phyloP scores from a whole-genome alignment of 2,888 invertebrate species.

The Panorpa germanica region DNA sequence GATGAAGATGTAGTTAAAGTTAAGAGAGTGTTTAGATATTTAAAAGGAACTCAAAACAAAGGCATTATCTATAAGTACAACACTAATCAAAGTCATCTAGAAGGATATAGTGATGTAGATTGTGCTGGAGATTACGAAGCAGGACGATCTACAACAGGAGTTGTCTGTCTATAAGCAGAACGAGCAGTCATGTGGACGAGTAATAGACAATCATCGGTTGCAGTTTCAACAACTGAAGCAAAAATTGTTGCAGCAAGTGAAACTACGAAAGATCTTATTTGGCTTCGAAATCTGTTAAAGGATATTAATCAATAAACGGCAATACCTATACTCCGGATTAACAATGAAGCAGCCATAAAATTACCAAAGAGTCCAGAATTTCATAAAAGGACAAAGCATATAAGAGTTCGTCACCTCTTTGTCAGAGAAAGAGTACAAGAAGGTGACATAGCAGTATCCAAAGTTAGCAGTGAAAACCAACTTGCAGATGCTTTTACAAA shows the following conservation, averaged over 20 bases:
- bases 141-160: conserved; percentile 15
- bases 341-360: too few relatives aligned
- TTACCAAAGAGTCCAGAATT: too few relatives aligned
- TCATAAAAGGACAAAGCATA: too few relatives aligned
- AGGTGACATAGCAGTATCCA: too few relatives aligned
- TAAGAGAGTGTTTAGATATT: conserved; percentile 15
- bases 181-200: conserved; percentile 16
- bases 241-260: conserved; percentile 16
- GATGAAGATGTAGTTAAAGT: conserved; percentile 12
- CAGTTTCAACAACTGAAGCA: conserved; percentile 16
- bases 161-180: conserved; percentile 13
- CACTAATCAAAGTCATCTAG: conserved; percentile 8
- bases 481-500: too few relatives aligned
- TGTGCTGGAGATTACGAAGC: conserved; percentile 14
- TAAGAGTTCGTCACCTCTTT: too few relatives aligned
- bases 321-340: too few relatives aligned
- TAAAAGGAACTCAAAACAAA: conserved; percentile 13
- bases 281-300: too few relatives aligned
- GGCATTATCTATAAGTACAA: conserved; percentile 12
- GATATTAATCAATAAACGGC: too few relatives aligned
- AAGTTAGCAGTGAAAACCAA: too few relatives aligned
- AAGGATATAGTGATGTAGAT: conserved; percentile 15
- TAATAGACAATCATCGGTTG: conserved; percentile 14
- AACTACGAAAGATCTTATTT: conserved; percentile 14
- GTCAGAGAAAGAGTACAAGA: too few relatives aligned